Conservation (phyloP, 2,888 invertebrate genomes). For the Cephus runcator region DNA sequence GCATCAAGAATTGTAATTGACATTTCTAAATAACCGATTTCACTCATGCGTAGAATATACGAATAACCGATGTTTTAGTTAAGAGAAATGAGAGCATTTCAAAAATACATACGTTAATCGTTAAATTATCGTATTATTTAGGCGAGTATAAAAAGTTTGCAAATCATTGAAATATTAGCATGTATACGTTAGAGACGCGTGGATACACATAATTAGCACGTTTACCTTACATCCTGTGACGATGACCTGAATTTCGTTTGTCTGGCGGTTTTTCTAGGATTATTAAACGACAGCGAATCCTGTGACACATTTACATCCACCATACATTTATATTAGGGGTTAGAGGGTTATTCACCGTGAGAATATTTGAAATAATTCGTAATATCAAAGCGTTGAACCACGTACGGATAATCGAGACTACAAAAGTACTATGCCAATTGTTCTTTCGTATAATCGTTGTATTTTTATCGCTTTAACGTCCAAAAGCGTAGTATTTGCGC, state of each 20-base stretch:
- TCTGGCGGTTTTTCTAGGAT: neutral
- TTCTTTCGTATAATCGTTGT: neutral
- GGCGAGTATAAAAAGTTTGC: neutral
- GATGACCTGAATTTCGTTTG: neutral
- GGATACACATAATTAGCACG: neutral
- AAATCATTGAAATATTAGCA: neutral
- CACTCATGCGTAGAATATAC: neutral
- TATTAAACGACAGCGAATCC: neutral
- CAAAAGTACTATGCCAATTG: neutral
- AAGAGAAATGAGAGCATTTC: neutral
- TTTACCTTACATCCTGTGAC: neutral
- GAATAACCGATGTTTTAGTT: neutral
- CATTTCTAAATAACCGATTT: conserved; percentile 3
- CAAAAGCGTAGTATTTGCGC: too few species aligned
- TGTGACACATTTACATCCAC: neutral
- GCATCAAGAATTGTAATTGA: neutral
- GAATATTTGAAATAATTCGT: neutral
- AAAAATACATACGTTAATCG: neutral
- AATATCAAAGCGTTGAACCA: neutral
- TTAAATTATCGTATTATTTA: neutral
- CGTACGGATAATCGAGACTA: neutral
- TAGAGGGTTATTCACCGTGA: neutral
- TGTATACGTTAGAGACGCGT: neutral
- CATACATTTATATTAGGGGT: neutral
- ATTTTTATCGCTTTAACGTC: too few species aligned